These are phyloP conservation scores for Girardinichthys multiradiatus DNA, from an alignment of 2,113 vertebrate genomes.

Conservation along the genomic window DNA sequence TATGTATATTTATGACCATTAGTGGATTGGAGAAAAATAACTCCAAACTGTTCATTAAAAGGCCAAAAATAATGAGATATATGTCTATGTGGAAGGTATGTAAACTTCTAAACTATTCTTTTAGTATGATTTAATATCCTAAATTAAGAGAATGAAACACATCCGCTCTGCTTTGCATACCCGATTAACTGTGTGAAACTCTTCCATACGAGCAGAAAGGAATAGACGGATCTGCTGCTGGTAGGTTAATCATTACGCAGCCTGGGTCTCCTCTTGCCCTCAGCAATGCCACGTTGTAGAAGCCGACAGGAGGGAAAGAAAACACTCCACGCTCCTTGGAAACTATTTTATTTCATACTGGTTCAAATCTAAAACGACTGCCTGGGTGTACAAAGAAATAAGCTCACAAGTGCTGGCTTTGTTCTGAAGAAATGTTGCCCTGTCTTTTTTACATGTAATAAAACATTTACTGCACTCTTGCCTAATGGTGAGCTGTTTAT, in stretches of 20 bases:
- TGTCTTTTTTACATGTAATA: conserved; percentile 75
- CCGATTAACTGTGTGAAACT: neutral
- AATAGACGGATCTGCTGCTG: conserved; percentile 17
- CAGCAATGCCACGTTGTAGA: conserved; percentile 32
- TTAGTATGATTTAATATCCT: no score
- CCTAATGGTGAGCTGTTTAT: conserved; percentile 8
- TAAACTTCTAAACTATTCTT: no score
- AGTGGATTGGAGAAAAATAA: neutral
- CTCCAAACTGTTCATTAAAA: neutral
- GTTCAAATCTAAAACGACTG: conserved; percentile 27
- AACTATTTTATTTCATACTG: conserved; percentile 33
- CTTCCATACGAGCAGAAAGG: conserved; percentile 19
- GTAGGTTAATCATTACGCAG: no score
- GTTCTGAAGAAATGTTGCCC: conserved; percentile 40
- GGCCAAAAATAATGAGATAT: no score
- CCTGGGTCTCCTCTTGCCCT: conserved; percentile 15
- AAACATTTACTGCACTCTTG: conserved; percentile 70
- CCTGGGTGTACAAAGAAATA: conserved; percentile 25
- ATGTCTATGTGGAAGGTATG: no score
- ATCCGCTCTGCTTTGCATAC: no score
- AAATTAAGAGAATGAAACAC: no score
- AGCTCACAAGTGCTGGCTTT: conserved; percentile 57
- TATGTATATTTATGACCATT: neutral
- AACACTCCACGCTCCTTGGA: conserved; percentile 21
- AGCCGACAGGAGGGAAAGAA: conserved; percentile 8